Evolutionary conservation across 1,140 invertebrate genomes (phyloP).

Genomic region (Doryteuthis pealeii): DNA sequence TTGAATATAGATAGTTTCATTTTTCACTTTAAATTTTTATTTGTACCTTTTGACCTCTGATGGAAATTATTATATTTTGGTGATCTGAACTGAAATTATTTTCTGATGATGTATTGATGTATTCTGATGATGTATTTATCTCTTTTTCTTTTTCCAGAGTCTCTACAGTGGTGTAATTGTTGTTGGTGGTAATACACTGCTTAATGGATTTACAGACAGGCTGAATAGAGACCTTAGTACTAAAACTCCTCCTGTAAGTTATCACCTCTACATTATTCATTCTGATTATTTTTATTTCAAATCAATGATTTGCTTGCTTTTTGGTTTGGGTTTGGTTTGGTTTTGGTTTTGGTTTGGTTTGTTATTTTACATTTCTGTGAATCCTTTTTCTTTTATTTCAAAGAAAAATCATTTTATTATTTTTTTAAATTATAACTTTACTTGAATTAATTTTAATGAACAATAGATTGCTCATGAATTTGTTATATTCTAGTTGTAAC

Average conservation of each 20-base stretch:
- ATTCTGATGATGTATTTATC: neutral
- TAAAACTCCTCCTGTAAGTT: slow-evolving; percentile 78
- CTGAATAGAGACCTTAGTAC: slow-evolving; percentile 83
- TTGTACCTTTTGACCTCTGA: no score
- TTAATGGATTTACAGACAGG: slow-evolving; percentile 83
- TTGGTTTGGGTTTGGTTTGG: neutral
- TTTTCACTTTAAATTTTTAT: no score
- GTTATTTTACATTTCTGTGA: no score
- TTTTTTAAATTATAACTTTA: no score
- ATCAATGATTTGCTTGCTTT: neutral
- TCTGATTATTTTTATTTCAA: neutral
- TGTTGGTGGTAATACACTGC: slow-evolving; percentile 84
- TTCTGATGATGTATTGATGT: neutral
- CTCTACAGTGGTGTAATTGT: slow-evolving; percentile 89
- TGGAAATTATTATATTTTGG: no score
- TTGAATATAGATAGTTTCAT: no score
- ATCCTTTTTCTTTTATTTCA: no score
- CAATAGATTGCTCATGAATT: no score
- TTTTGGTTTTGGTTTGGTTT: neutral
- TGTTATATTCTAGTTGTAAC: no score
- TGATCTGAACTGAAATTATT: no score
- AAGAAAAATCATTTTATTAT: no score
- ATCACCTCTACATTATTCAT: neutral
- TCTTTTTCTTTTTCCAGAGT: slow-evolving; percentile 52
- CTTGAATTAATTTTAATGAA: no score